Percentiles rank a stretch among this genome's conserved stretches.
phyloP scores from a whole-genome alignment of 2,113 vertebrate genomes.

The Empidonax alnorum region DNA sequence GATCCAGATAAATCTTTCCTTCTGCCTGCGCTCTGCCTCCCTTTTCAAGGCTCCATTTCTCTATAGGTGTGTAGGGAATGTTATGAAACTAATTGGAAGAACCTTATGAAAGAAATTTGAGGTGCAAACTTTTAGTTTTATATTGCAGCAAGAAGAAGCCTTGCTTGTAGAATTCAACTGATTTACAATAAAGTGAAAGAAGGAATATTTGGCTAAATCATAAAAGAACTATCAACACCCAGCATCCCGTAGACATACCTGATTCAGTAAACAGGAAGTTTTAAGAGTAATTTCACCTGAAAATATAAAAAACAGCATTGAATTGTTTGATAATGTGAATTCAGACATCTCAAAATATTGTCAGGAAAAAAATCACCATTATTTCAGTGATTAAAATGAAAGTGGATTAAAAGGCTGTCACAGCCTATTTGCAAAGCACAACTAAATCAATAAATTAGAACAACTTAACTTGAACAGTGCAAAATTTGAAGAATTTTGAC shows the following conservation, averaged over 20 bases:
- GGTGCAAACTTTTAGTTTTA: neutral
- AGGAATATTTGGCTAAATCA: neutral
- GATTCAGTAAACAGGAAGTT: neutral
- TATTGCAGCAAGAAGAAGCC: neutral
- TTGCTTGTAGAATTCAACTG: neutral
- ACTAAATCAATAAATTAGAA: neutral
- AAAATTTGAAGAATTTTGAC: neutral
- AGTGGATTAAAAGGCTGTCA: neutral
- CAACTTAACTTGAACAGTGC: neutral
- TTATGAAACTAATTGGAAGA: neutral
- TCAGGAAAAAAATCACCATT: neutral
- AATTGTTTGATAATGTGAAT: neutral
- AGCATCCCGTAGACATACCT: neutral
- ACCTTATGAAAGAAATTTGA: neutral
- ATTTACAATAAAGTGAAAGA: neutral
- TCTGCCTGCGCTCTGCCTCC: neutral
- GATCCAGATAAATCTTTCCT: neutral
- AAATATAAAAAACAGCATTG: neutral
- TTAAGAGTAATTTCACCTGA: neutral
- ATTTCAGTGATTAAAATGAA: neutral
- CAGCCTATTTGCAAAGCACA: neutral
- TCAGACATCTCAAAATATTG: neutral
- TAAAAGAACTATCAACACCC: neutral
- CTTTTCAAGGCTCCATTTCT: neutral
- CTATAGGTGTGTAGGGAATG: neutral